These are phyloP conservation scores for Eulithis testata DNA, from an alignment of 2,888 invertebrate genomes.

Conservation along the genomic window DNA sequence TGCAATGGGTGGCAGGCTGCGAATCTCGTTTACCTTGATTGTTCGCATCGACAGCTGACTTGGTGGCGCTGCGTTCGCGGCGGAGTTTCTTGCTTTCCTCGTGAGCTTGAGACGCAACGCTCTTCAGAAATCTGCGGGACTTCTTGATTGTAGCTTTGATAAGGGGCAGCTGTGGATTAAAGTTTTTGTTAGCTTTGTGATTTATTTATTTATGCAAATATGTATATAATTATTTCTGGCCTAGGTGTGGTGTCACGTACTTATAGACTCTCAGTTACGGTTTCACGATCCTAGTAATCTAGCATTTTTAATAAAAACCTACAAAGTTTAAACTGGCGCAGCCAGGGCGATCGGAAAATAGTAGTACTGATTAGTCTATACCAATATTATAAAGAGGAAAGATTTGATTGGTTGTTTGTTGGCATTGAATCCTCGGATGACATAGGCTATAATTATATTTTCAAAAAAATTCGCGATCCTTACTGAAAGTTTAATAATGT, in stretches of 20 bases:
- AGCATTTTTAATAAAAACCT: not conserved
- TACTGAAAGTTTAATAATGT: no score
- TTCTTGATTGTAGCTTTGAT: conserved; percentile 70
- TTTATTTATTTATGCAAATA: not conserved
- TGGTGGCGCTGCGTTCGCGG: conserved; percentile 43
- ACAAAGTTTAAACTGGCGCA: not conserved
- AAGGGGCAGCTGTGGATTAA: conserved; percentile 56
- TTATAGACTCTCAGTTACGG: no score
- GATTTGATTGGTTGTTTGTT: no score
- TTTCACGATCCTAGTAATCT: no score
- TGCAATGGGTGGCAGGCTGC: conserved; percentile 44
- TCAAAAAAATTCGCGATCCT: no score
- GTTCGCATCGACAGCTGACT: conserved; percentile 39
- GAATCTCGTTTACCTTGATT: conserved; percentile 40
- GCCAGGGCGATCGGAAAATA: conserved; percentile 1
- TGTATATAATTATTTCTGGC: no score
- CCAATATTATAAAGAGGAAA: no score
- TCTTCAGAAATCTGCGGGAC: conserved; percentile 69
- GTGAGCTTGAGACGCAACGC: conserved; percentile 50
- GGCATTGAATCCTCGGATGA: no score
- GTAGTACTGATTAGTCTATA: no score
- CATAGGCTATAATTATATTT: not conserved
- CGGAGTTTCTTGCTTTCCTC: conserved; percentile 59
- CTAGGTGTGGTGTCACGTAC: no score
- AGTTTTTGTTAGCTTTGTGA: not conserved